A percentile compares a stretch with the other conserved stretches of the same genome.
Evolutionary conservation across 30 jellyfish, hydroid and myxozoan species (phyloP).

Genomic region (Aurelia sp.): DNA sequence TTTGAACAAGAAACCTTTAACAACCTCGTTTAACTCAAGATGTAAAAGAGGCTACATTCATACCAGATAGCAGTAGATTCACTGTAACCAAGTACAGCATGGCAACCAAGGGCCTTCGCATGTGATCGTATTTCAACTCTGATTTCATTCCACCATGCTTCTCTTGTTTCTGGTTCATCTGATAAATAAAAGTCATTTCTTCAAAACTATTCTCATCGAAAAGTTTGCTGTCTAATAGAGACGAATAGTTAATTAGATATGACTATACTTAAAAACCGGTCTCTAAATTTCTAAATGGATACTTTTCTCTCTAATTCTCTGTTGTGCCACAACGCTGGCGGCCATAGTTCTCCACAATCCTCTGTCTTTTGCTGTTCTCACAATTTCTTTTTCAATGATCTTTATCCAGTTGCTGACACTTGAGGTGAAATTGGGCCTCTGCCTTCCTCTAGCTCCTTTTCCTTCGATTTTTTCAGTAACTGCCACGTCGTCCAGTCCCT

Average conservation of each 20-base stretch:
- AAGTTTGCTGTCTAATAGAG: no score
- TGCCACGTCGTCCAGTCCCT: not conserved
- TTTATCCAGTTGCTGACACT: not conserved
- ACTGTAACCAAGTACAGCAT: conserved; percentile 91
- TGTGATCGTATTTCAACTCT: conserved; percentile 89
- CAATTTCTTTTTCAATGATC: not conserved
- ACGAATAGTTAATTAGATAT: no score
- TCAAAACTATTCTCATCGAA: no score
- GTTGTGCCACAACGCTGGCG: no score
- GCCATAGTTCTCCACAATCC: not conserved
- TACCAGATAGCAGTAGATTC: conserved; percentile 80
- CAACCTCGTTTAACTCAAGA: not conserved
- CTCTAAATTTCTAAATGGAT: no score
- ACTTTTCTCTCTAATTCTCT: no score
- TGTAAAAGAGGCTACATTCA: not conserved
- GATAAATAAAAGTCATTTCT: not conserved
- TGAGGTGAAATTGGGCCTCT: not conserved
- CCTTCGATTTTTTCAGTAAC: not conserved
- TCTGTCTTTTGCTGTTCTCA: not conserved
- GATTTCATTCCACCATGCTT: conserved; percentile 92
- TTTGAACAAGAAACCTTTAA: no score
- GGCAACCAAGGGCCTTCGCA: conserved; percentile 91
- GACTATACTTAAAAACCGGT: no score
- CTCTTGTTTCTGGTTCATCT: conserved; percentile 87
- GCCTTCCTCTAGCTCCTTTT: not conserved